Conservation (phyloP, 2,888 invertebrate species). For the Diploptera punctata region DNA sequence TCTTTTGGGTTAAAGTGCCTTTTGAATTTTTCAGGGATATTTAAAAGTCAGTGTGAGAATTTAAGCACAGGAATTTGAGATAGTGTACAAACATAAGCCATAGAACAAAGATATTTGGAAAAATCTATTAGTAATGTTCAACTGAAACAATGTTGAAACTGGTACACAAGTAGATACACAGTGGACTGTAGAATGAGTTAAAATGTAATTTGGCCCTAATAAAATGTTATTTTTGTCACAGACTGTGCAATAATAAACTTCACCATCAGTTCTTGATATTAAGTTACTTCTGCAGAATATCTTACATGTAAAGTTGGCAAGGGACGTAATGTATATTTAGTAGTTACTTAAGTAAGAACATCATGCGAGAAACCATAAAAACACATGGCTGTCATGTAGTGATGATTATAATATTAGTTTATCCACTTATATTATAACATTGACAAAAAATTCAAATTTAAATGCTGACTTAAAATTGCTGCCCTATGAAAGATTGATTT, state of each 20-base stretch:
- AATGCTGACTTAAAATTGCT: not conserved
- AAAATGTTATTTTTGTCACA: constrained; percentile 1
- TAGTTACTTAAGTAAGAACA: not conserved
- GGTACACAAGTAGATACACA: constrained; percentile 13
- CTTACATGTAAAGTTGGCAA: not conserved
- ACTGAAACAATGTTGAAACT: not conserved
- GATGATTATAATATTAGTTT: too few relatives aligned
- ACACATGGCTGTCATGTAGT: not conserved
- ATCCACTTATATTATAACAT: too few relatives aligned
- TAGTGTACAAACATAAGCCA: not conserved
- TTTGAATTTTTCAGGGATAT: constrained; percentile 21
- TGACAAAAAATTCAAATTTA: too few relatives aligned
- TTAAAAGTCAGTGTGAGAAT: constrained; percentile 12
- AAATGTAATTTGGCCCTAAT: not conserved
- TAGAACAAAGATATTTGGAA: too few relatives aligned
- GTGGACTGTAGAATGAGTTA: constrained; percentile 9
- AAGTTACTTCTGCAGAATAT: not conserved
- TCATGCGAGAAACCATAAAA: not conserved
- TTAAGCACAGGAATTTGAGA: not conserved
- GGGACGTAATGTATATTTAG: not conserved
- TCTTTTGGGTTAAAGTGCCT: constrained; percentile 13
- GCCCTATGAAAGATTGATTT: not conserved
- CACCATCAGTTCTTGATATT: not conserved
- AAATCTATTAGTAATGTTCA: not conserved
- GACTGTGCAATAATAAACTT: not conserved